These are phyloP conservation scores for Triplophysa rosa DNA, from an alignment of 2,113 vertebrate genomes.

Conservation along the genomic window DNA sequence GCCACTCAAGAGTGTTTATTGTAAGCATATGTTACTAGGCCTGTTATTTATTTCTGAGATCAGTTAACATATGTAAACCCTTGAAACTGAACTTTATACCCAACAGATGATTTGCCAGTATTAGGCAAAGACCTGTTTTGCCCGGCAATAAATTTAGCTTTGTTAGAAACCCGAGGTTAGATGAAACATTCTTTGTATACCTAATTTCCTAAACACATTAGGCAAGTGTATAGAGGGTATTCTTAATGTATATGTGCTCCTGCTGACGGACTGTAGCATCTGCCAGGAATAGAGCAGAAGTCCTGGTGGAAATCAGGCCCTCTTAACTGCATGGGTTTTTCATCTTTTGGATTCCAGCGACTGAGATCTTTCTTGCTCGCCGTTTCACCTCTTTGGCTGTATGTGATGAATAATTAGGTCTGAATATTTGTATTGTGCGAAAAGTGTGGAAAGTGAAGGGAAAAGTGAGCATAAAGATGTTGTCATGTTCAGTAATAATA, in stretches of 20 bases:
- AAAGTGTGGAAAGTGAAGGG: too few species aligned
- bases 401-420: neutral
- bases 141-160: neutral
- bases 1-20: neutral
- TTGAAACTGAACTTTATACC: neutral
- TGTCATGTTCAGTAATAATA: too few species aligned
- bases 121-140: neutral
- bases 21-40: neutral
- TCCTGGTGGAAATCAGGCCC: slow-evolving; percentile 26
- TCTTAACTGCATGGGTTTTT: slow-evolving; percentile 21
- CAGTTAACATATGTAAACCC: neutral
- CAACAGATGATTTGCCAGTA: neutral
- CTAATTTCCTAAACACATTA: slow-evolving; percentile 46
- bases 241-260: slow-evolving; percentile 42
- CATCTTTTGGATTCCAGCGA: slow-evolving; percentile 32
- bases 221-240: slow-evolving; percentile 29
- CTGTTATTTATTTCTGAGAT: neutral
- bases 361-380: neutral
- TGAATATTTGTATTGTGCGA: neutral
- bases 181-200: neutral
- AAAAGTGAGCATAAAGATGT: too few species aligned
- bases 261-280: slow-evolving; percentile 24
- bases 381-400: slow-evolving; percentile 1
- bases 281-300: slow-evolving; percentile 32
- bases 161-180: slow-evolving; percentile 6